Percentiles rank a stretch among this genome's conserved stretches.
Evolutionary conservation across 2,888 invertebrate species (phyloP).

Genomic region (Hyposoter dolosus): DNA sequence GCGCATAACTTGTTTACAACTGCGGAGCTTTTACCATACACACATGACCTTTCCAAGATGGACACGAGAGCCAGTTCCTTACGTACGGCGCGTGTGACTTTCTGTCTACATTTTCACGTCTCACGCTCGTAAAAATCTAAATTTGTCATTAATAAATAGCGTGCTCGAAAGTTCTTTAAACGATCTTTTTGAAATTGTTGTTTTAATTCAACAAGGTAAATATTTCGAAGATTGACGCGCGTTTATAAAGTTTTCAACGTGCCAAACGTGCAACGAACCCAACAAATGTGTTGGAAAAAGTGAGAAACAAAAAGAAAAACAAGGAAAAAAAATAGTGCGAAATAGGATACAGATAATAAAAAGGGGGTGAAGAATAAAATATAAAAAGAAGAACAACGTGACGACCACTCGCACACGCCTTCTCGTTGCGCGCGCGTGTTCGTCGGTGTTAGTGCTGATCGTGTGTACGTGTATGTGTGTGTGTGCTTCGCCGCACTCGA

Average conservation of each 20-base stretch:
- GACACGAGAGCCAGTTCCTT: conserved; percentile 81
- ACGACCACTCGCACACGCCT: conserved; percentile 52
- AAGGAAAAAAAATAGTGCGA: not conserved
- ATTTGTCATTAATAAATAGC: conserved; percentile 31
- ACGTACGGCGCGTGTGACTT: conserved; percentile 77
- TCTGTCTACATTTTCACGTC: conserved; percentile 65
- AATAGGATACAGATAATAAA: conserved; percentile 13
- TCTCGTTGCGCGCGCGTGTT: conserved; percentile 59
- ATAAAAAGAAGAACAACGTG: conserved; percentile 36
- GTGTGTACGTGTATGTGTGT: conserved; percentile 58
- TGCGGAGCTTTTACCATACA: conserved; percentile 82
- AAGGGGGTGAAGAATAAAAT: conserved; percentile 49
- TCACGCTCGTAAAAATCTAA: conserved; percentile 42
- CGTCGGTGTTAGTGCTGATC: conserved; percentile 50
- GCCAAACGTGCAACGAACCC: not conserved
- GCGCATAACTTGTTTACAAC: conserved; percentile 85
- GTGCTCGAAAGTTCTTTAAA: not conserved
- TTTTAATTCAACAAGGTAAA: not conserved
- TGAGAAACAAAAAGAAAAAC: not conserved
- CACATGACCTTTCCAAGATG: conserved; percentile 85
- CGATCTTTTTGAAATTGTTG: not conserved
- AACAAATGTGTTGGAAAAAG: not conserved
- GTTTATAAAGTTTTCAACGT: conserved; percentile 7
- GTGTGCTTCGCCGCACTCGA: conserved; percentile 47
- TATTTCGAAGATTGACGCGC: not conserved